Conservation (phyloP, 2,797 vertebrate species). For the Cheirogaleus major region DNA sequence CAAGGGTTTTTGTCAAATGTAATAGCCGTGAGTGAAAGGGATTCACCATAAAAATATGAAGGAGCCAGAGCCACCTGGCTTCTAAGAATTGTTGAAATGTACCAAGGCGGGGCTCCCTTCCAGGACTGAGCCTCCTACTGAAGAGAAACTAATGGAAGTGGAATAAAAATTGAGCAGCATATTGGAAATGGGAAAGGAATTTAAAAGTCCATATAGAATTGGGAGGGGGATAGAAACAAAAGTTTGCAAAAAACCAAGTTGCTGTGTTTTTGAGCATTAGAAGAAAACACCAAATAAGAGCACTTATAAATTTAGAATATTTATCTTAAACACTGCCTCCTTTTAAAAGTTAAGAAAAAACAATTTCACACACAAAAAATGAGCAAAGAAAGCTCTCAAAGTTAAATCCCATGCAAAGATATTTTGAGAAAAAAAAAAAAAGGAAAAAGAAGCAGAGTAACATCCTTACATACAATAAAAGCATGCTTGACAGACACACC, state of each 20-base stretch:
- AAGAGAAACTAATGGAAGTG: not conserved
- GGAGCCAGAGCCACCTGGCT: not conserved
- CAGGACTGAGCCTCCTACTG: not conserved
- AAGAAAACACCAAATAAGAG: not conserved
- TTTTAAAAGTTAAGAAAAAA: not conserved
- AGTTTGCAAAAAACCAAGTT: not conserved
- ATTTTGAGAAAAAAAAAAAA: not conserved
- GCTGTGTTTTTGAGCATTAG: not conserved
- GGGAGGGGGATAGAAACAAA: not conserved
- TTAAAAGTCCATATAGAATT: not conserved
- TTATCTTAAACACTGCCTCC: not conserved
- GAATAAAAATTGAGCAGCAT: not conserved
- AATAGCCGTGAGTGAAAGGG: accelerated
- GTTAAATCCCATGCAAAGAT: not conserved
- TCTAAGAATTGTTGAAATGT: not conserved
- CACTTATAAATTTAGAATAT: not conserved
- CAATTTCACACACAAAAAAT: not conserved
- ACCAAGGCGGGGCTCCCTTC: accelerated
- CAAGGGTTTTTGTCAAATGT: not conserved
- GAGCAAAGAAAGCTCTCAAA: not conserved
- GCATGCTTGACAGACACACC: not conserved
- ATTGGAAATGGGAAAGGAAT: not conserved
- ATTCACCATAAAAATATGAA: not conserved
- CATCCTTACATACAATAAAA: not conserved
- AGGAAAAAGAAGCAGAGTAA: not conserved